Conservation (phyloP, 2,888 invertebrate genomes). For the Steinernema carpocapsae region DNA sequence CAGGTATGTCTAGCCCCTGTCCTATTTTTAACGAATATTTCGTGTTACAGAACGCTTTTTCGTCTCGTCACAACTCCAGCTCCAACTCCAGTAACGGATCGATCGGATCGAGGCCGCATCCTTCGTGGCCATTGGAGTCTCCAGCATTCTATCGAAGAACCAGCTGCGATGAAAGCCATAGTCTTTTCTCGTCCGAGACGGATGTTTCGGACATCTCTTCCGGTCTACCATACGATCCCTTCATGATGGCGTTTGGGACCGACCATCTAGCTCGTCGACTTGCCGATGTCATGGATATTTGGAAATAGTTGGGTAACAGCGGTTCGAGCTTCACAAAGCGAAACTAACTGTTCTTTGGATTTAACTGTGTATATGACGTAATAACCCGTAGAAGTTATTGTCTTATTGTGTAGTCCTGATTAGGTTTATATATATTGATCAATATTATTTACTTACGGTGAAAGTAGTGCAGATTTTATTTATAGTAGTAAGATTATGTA, state of each 20-base stretch:
- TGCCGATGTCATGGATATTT: constrained; percentile 25
- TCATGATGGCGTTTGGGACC: constrained; percentile 16
- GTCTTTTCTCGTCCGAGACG: background rate
- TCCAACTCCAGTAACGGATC: background rate
- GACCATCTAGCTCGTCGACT: constrained; percentile 17
- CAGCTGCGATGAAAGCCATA: background rate
- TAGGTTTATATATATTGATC: background rate
- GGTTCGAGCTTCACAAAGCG: background rate
- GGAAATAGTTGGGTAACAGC: constrained; percentile 16
- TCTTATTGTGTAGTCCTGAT: constrained; percentile 12
- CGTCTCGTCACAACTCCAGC: background rate
- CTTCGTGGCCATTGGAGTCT: constrained; percentile 55
- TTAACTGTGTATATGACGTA: constrained; percentile 15
- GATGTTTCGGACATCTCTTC: background rate
- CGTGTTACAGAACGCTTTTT: background rate
- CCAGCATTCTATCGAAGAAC: constrained; percentile 45
- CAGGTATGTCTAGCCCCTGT: constrained; percentile 40
- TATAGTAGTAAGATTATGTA: constrained; percentile 4
- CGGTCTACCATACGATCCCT: background rate
- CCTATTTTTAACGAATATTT: background rate
- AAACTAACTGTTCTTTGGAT: background rate
- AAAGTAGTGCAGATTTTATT: constrained; percentile 22
- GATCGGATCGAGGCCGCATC: constrained; percentile 46
- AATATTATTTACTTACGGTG: constrained; percentile 2
- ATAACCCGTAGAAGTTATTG: background rate